These are phyloP conservation scores for Neofelis nebulosa DNA, from an alignment of 2,113 vertebrate genomes.

Conservation along the genomic window DNA sequence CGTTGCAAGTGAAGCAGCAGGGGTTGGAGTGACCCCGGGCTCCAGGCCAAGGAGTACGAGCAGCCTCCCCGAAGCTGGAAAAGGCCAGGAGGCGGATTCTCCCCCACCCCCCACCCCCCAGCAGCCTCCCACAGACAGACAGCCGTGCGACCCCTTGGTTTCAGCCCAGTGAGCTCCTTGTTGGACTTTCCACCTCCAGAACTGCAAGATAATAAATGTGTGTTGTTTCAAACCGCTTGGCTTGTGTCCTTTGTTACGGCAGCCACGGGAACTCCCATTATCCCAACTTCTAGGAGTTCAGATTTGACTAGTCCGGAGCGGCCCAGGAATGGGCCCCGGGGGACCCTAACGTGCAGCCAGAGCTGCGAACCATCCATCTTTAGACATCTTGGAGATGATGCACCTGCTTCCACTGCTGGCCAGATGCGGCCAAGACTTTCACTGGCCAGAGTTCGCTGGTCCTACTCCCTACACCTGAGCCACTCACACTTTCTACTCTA, in stretches of 20 bases:
- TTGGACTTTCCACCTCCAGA: not conserved
- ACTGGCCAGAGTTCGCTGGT: not conserved
- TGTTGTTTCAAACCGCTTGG: not conserved
- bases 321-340: not conserved
- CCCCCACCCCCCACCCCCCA: not conserved
- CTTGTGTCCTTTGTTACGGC: not conserved
- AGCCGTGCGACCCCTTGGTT: too few species aligned
- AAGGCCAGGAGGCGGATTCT: not conserved
- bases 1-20: not conserved
- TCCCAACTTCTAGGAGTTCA: not conserved
- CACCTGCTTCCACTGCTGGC: not conserved
- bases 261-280: not conserved
- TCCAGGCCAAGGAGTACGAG: not conserved
- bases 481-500: rapidly evolving
- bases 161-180: not conserved
- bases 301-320: too few species aligned
- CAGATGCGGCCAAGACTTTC: not conserved
- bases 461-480: not conserved
- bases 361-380: not conserved
- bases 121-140: not conserved
- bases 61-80: not conserved
- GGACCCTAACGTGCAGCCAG: not conserved
- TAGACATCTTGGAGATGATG: not conserved
- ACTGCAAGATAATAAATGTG: not conserved
- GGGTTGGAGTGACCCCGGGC: not conserved